These are phyloP conservation scores for Napeogenes inachia DNA, from an alignment of 2,888 invertebrate species.

Conservation along the genomic window DNA sequence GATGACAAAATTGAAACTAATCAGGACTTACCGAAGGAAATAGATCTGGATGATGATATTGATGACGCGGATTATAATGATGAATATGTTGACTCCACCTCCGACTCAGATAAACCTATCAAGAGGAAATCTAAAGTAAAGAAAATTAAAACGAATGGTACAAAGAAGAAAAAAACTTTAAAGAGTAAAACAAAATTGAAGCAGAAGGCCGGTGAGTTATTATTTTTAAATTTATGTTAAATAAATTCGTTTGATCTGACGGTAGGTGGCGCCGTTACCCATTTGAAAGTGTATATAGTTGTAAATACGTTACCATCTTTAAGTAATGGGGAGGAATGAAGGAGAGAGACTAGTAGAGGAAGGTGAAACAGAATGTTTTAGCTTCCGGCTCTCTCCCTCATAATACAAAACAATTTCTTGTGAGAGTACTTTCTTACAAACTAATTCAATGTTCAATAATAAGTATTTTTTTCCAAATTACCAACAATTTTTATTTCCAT, in stretches of 20 bases:
- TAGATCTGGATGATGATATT: conserved; percentile 19
- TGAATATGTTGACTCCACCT: conserved; percentile 46
- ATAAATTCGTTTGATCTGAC: too few relatives aligned
- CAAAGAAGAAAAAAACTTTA: conserved; percentile 42
- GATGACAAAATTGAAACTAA: conserved; percentile 29
- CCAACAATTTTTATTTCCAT: too few relatives aligned
- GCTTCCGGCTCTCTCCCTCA: background rate
- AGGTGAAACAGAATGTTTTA: background rate
- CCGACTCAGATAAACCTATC: conserved; percentile 63
- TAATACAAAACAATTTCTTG: too few relatives aligned
- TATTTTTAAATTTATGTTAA: background rate
- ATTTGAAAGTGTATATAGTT: too few relatives aligned
- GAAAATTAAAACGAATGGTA: conserved; percentile 34
- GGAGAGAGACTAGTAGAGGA: background rate
- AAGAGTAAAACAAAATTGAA: conserved; percentile 34
- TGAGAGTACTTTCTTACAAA: too few relatives aligned
- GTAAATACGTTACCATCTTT: too few relatives aligned
- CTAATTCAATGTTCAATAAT: too few relatives aligned
- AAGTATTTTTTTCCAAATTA: too few relatives aligned
- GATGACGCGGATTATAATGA: conserved; percentile 34
- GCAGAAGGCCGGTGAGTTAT: conserved; percentile 40
- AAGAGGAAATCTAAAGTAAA: conserved; percentile 45
- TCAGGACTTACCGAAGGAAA: conserved; percentile 24
- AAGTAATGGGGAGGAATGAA: too few relatives aligned
- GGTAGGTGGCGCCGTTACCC: too few relatives aligned